Base-by-base conservation (phyloP, 2,113 vertebrate species). In the Chloropsis hardwickii region DNA sequence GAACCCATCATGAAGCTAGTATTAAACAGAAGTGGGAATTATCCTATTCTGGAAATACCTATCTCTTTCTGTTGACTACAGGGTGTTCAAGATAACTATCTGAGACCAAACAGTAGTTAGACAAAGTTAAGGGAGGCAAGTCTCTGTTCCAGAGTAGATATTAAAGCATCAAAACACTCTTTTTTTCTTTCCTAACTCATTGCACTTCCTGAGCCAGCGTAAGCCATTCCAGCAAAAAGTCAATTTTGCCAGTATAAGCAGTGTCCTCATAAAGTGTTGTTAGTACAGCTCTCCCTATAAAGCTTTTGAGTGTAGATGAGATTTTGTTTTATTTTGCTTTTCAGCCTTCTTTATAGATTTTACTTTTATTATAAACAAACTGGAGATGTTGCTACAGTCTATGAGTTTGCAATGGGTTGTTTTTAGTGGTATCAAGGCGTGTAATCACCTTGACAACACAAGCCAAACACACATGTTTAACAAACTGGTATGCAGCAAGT, bases 391-490 rank as follows among this genome's bases (percentile, higher is more conserved):
- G 54, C 76, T 35, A 58, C 37, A 64, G 31, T 44, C 56, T 61
- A 2, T 81, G 69, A 60, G 48, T 93, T 74, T 93, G n/a, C 25
- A 78, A 23, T 65, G 29, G 14, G 20, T 48, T 88, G 22, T 12
- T 93, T 95, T 92, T 65, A 71, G 40, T 39, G 48, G 65, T 79
- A 58, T 67, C 64, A 77, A 93, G 53, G 72, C 28, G 0, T 39
- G 53, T 81, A 94, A 81, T 93, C 64, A 72, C 69, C 72, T 86
- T 86, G 88, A 88, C 81, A 81, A 81, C 35, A 92, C 56, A 81
- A 77, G 39, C 11, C 79, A 93, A 80, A 80, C 42, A 65, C 37
- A 33, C 58, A 17, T 39, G 50, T 81, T 86, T 64, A 88, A 67
- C 69, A 92, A 95, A 79, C 31, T 4, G 3, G 7, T n/a, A 39